Evolutionary conservation across 1,140 invertebrate species (phyloP), one percentile per base, ranked within the genome.

Genomic region (Ceratitis capitata): DNA sequence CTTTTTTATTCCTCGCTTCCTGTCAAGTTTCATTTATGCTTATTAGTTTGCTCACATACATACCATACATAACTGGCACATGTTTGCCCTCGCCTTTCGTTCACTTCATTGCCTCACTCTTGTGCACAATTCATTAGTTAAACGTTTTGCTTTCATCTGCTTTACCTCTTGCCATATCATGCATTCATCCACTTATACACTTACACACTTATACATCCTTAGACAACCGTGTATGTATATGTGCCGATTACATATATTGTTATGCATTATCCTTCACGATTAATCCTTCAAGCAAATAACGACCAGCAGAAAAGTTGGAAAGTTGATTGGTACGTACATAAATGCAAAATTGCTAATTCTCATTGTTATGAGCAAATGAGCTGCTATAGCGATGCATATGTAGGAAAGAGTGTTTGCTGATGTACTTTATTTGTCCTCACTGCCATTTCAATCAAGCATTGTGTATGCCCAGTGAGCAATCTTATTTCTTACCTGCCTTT

Each of bases 261-360:
- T 26, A 64, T 64, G 29, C 32, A 64, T 35, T 53, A 35, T 64
- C 61, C 61, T 69, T 69, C 5, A 69, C 29, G 32, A n/a, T 69
- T 35, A 69, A 78, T 78, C 69, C 69, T 78, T 45, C 69, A 5
- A 78, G 69, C 39, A 78, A 78, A 78, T 78, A 78, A 5, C 39
- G 69, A 78, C 69, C 69, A 78, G 69, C 39, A 78, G 69, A 78
- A 78, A 78, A 78, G 69, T 78, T 78, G 69, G 12, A 23, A 45
- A 78, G 35, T 42, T 78, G 69, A 45, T 78, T 78, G 69, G 19
- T 56, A n/a, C n/a, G n/a, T n/a, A n/a, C n/a, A n/a, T n/a, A n/a
- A 23, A 78, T 78, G 69, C 69, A 45, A 78, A 78, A 78, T 39
- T 78, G 39, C 32, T 78, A 78, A 78, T 78, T 45, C 35, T 23